Base-by-base conservation (phyloP, 2,888 invertebrate genomes). In the Tyria jacobaeae region DNA sequence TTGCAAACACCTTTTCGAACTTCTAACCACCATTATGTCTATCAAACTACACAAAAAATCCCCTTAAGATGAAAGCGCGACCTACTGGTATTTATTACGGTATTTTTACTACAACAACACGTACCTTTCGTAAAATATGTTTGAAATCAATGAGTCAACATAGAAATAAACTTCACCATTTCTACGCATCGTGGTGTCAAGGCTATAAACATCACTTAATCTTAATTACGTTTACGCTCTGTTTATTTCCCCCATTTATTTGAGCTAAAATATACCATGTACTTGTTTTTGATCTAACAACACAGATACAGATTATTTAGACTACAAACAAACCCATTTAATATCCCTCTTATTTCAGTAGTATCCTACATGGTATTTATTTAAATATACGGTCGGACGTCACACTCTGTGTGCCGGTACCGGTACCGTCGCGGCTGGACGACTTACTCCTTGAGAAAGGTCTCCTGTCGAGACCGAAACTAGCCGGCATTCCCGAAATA, bases 161-260 rank as follows among this genome's bases (percentile, higher is more conserved):
- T 12, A 54, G 7, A 37, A 62, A 64, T 51, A 48, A 60, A 62
- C 62, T 52, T 53, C 21, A 59, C 57, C 55, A 60, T 62, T 68
- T 62, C 64, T 61, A 60, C 61, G 35, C 57, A 53, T 51, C 59
- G 65, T 67, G 57, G 66, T 62, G 84, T 84, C 88, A 88, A 88
- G 88, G 89, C 80, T 80, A 71, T 44, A 49, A 75, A 64, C 73
- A 74, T 78, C 71, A 67, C 74, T 70, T 68, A 68, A 62, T 70
- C 67, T 70, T 66, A 65, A 62, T 51, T 54, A 35, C 67, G 52
- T 79, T 83, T 74, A 78, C 78, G 87, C 86, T 86, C 87, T 87
- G 83, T 72, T 87, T 80, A 54, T 35, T 71, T 69, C 71, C 68
- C 64, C 68, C 73, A 71, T 60, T 72, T 69, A 68, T 37, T 57